Evolutionary conservation across 1,140 invertebrate genomes (phyloP), one percentile per base, ranked within the genome.

Genomic region (Chironomus tepperi): DNA sequence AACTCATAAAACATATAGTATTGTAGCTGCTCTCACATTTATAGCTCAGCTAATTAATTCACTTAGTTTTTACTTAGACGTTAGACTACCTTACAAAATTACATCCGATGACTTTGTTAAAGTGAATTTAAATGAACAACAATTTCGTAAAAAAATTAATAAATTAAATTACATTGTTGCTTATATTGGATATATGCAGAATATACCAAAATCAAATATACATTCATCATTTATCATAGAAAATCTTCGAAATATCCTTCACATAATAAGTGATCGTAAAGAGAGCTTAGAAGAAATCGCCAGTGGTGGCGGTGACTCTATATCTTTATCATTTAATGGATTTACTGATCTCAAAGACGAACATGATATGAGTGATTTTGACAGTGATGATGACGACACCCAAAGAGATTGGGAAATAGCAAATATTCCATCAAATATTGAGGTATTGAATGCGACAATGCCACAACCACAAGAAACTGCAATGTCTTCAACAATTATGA

Each of bases 111-210:
- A 93, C 80, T 93, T 94, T 82, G 91, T 88, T 79, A 84, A 83
- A 64, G 86, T 86, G 78, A 88, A 90, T 79, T 83, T 92, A 79
- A 88, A 85, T 73, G 88, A 91, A 79, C 85, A 88, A 76, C 89
- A 91, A 80, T 93, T 95, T 82, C 83, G 86, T 72, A 85, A 88
- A 77, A 88, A 88, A 83, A 91, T 95, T 7, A 88, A 91, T 7
- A 86, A 89, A 75, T 84, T 95, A 16, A 94, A 95, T 83, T 88
- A 90, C 74, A 95, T 95, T 79, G 87, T 95, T 67, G 82, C 95
- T 77, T 90, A 93, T 82, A 82, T 95, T 75, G 94, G 93, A 80
- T 89, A 93, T 77, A 89, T 89, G 2, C 92, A 94, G 82, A 88
- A 89, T 78, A 88, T 93, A 10, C 85, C 90, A 78, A 79, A 87